Evolutionary conservation across 2,888 invertebrate species (phyloP).

Genomic region (Pherbina coryleti): DNA sequence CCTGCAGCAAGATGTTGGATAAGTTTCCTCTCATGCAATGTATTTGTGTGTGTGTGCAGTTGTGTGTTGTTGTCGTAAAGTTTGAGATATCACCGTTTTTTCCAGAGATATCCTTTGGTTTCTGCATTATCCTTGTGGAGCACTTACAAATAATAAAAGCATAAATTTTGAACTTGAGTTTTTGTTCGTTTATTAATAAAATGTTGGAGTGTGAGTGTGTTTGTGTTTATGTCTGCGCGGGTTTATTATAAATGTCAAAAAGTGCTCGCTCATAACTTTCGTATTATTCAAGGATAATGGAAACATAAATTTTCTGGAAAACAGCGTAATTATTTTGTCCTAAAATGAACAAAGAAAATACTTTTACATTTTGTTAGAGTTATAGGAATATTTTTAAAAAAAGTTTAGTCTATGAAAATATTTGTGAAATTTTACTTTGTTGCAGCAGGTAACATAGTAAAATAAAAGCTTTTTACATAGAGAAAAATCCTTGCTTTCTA

Average conservation of each 20-base stretch:
- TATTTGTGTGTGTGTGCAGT: conserved; percentile 1
- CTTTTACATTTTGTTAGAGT: too few relatives aligned
- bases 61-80: conserved; percentile 8
- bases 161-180: conserved; percentile 35
- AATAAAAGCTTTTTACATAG: too few relatives aligned
- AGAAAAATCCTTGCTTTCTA: too few relatives aligned
- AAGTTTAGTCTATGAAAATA: too few relatives aligned
- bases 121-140: conserved; percentile 21
- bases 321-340: not conserved
- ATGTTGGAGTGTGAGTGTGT: not conserved
- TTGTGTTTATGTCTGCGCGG: not conserved
- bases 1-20: conserved; percentile 4
- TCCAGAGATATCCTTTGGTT: not conserved
- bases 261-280: not conserved
- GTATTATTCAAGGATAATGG: conserved; percentile 16
- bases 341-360: too few relatives aligned
- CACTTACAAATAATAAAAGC: conserved; percentile 38
- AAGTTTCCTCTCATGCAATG: not conserved
- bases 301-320: conserved; percentile 3
- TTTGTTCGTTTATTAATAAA: not conserved
- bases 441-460: too few relatives aligned
- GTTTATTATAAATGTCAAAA: conserved; percentile 12
- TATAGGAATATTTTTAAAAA: too few relatives aligned
- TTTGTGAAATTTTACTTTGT: too few relatives aligned
- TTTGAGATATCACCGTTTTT: conserved; percentile 24